Conservation (phyloP, 2,888 invertebrate genomes). For the Orthosia incerta region DNA sequence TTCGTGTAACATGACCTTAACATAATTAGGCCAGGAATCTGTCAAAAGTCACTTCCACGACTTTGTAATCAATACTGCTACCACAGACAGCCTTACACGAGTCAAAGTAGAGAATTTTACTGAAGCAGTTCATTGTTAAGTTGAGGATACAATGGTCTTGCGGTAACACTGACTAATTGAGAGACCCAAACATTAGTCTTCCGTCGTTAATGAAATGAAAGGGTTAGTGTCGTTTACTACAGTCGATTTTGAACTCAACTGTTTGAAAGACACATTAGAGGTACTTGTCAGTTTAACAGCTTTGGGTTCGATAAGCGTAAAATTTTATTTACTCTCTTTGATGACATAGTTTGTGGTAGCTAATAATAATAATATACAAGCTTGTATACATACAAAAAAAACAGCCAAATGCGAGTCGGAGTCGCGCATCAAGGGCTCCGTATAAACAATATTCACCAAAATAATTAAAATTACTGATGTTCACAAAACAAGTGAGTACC, state of each 20-base stretch:
- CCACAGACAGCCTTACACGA: slow-evolving; percentile 3
- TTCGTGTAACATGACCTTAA: not conserved
- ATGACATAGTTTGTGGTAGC: no score
- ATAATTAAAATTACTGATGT: no score
- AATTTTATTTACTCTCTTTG: not conserved
- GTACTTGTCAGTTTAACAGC: slow-evolving; percentile 2
- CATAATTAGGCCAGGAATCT: not conserved
- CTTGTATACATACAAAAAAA: no score
- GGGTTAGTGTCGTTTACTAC: slow-evolving; percentile 58
- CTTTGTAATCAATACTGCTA: slow-evolving; percentile 21
- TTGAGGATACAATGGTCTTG: slow-evolving; percentile 54
- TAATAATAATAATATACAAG: not conserved
- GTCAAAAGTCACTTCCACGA: not conserved
- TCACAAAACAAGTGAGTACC: no score
- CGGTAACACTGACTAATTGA: slow-evolving; percentile 64
- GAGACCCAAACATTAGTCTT: slow-evolving; percentile 56
- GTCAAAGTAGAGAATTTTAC: slow-evolving; percentile 40
- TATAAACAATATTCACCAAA: no score
- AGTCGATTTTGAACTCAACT: slow-evolving; percentile 43
- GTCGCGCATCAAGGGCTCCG: no score
- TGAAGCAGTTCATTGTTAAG: slow-evolving; percentile 47
- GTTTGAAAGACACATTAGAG: slow-evolving; percentile 18
- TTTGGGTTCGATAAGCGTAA: not conserved
- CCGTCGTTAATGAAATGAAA: slow-evolving; percentile 62
- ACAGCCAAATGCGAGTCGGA: no score